Conservation (phyloP, 2,113 vertebrate species). For the Cichladusa arquata region DNA sequence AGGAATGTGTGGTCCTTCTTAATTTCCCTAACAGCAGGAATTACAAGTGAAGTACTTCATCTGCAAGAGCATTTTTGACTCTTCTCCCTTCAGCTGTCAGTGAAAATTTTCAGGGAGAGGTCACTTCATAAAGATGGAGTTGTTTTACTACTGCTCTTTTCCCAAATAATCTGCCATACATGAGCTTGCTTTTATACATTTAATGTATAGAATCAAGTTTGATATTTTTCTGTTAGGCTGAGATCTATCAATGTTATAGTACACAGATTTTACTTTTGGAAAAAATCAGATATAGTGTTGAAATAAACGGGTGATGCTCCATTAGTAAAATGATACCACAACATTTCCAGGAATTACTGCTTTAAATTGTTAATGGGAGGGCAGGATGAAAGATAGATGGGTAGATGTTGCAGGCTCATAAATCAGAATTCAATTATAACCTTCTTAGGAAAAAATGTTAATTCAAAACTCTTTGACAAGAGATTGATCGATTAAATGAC, state of each 20-base stretch:
- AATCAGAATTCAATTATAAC: background rate
- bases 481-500: background rate
- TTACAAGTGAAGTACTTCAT: background rate
- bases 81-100: background rate
- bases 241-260: rapidly evolving
- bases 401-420: background rate
- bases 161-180: background rate
- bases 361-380: background rate
- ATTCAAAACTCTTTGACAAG: background rate
- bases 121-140: background rate
- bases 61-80: background rate
- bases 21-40: conserved; percentile 73
- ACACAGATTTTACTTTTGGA: background rate
- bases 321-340: background rate
- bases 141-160: background rate
- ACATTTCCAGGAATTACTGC: background rate
- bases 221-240: background rate
- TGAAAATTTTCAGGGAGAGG: background rate
- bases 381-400: background rate
- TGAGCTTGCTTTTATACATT: background rate
- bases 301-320: background rate
- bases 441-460: background rate
- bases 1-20: conserved; percentile 64
- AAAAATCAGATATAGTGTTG: background rate
- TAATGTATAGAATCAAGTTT: background rate